A percentile compares a stretch with the other conserved stretches of the same genome.
phyloP scores from a whole-genome alignment of 2,113 vertebrate genomes.

The Mystacornis crossleyi region DNA sequence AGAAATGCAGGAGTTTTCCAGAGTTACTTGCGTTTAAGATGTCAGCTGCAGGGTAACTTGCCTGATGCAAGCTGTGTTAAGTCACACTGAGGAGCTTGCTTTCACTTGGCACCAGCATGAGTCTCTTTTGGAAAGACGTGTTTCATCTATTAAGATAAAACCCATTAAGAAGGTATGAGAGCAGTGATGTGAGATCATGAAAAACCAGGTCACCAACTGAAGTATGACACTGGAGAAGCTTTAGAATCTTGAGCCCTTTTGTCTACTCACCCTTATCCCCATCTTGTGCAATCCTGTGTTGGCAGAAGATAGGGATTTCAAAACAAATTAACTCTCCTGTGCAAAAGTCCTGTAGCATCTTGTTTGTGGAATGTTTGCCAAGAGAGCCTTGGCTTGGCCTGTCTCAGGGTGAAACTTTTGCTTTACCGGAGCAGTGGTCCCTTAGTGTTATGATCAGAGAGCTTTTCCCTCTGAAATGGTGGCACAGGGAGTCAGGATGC shows the following conservation, averaged over 20 bases:
- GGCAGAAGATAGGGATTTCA: neutral
- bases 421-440: neutral
- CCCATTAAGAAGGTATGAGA: neutral
- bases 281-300: constrained; percentile 3
- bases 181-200: neutral
- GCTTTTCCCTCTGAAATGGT: neutral
- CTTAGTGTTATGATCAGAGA: neutral
- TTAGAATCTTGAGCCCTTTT: neutral
- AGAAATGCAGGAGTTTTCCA: neutral
- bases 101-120: neutral
- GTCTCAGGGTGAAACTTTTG: neutral
- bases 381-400: neutral
- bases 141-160: neutral
- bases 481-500: neutral
- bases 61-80: neutral
- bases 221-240: neutral
- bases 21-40: neutral
- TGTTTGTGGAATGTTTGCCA: neutral
- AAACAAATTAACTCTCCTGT: neutral
- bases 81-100: neutral
- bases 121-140: neutral
- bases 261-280: neutral
- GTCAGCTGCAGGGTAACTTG: neutral
- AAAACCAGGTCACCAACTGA: neutral
- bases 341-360: neutral